Evolutionary conservation across 2,113 vertebrate species (phyloP).

Genomic region (Athene cunicularia): DNA sequence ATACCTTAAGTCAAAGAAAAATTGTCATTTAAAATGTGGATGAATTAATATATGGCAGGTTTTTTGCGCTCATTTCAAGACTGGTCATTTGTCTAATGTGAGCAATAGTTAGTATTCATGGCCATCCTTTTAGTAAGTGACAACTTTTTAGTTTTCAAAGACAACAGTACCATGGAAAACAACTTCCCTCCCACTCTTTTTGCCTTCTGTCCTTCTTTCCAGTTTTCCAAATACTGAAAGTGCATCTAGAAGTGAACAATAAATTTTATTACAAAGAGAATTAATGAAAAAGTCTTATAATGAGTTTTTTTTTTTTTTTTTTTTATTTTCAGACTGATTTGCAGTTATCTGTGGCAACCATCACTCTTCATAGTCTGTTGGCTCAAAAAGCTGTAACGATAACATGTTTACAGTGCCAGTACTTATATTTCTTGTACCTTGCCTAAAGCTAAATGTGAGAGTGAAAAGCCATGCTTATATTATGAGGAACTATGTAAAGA

Average conservation of each 20-base stretch:
- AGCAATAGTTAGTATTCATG: constrained; percentile 48
- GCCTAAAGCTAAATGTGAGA: neutral
- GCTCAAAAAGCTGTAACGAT: neutral
- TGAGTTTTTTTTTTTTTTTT: neutral
- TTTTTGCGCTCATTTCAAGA: neutral
- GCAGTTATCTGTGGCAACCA: neutral
- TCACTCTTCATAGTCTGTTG: neutral
- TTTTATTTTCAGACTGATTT: neutral
- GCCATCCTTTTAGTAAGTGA: constrained; percentile 18
- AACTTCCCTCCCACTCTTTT: neutral
- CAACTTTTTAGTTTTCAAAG: constrained; percentile 28
- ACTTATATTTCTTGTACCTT: neutral
- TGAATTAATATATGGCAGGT: neutral
- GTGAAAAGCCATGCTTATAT: neutral
- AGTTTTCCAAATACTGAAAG: neutral
- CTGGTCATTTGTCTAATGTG: neutral
- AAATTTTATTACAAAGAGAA: neutral
- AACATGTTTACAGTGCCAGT: neutral
- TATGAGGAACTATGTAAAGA: neutral
- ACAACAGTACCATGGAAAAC: neutral
- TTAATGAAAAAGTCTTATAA: neutral
- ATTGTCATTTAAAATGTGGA: neutral
- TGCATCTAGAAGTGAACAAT: neutral
- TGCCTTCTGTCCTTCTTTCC: neutral
- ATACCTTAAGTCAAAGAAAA: neutral